Conservation (phyloP, 1,140 invertebrate species). For the Micrasema longulum region DNA sequence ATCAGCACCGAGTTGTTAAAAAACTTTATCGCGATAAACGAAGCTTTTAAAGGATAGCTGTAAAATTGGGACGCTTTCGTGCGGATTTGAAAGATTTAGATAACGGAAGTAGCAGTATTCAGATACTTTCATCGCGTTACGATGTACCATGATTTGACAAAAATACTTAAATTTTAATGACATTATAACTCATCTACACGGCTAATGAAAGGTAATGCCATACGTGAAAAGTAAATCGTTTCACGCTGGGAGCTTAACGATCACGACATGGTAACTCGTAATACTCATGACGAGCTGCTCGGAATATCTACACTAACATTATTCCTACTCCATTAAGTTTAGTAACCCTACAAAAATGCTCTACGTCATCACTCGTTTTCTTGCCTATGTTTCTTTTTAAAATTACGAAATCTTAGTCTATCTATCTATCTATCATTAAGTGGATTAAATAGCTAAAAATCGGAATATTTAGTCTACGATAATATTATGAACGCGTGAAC, state of each 20-base stretch:
- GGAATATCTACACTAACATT: slow-evolving; percentile 24
- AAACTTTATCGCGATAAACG: no score
- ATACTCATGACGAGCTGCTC: slow-evolving; percentile 5
- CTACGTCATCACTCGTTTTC: slow-evolving; percentile 14
- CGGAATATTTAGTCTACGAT: slow-evolving; percentile 9
- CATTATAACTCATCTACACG: slow-evolving; percentile 30
- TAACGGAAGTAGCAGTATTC: no score
- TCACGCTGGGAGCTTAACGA: slow-evolving; percentile 15
- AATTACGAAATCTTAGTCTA: slow-evolving; percentile 17
- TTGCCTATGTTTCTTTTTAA: slow-evolving; percentile 4
- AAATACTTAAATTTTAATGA: slow-evolving; percentile 33
- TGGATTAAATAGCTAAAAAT: slow-evolving; percentile 4
- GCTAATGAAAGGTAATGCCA: slow-evolving; percentile 36
- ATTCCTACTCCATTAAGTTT: slow-evolving; percentile 22
- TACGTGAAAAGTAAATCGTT: slow-evolving; percentile 34
- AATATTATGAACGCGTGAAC: no score
- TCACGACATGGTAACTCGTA: slow-evolving; percentile 4
- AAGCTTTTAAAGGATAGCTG: no score
- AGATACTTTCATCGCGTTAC: not conserved
- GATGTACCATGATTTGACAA: slow-evolving; percentile 37
- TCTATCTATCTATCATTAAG: slow-evolving; percentile 20
- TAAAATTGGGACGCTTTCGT: no score
- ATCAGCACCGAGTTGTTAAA: not conserved
- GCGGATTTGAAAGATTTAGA: no score
- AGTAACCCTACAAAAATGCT: slow-evolving; percentile 12